phyloP scores from a whole-genome alignment of 2,888 invertebrate genomes.

The Lissocephala sabroskyi region DNA sequence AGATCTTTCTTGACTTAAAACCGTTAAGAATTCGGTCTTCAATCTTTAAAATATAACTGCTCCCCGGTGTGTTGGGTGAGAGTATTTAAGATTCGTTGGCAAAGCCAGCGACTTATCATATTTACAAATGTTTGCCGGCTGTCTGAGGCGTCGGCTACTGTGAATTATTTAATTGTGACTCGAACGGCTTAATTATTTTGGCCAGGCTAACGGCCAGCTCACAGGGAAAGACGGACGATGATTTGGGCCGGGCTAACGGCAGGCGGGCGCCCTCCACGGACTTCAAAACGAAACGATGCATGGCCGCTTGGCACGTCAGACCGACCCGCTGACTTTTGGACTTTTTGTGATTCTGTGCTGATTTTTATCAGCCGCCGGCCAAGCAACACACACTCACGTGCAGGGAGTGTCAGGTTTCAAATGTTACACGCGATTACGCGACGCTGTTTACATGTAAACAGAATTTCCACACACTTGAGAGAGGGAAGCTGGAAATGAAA shows the following conservation, averaged over 20 bases:
- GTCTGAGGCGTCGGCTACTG: slow-evolving; percentile 3
- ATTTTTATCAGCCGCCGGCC: slow-evolving; percentile 30
- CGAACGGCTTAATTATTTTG: slow-evolving; percentile 71
- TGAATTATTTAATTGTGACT: slow-evolving; percentile 71
- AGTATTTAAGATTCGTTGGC: too few species aligned
- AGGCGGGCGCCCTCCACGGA: neutral
- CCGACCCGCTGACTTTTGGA: slow-evolving; percentile 28
- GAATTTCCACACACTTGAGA: slow-evolving; percentile 11
- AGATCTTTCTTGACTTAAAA: too few species aligned
- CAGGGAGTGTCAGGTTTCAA: slow-evolving; percentile 27
- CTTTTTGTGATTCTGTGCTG: slow-evolving; percentile 15
- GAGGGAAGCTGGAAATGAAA: too few species aligned
- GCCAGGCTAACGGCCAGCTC: slow-evolving; percentile 34
- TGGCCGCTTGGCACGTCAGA: slow-evolving; percentile 31
- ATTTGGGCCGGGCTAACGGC: neutral
- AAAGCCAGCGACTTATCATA: too few species aligned
- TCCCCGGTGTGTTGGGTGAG: too few species aligned
- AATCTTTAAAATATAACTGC: too few species aligned
- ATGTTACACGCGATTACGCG: slow-evolving; percentile 36
- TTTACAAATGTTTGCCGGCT: too few species aligned
- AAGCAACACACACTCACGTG: neutral
- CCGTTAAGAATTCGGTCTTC: too few species aligned
- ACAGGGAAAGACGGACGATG: neutral
- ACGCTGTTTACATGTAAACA: slow-evolving; percentile 50
- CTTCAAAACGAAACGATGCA: slow-evolving; percentile 19